phyloP scores from a whole-genome alignment of 2,888 invertebrate species.

The Mellilla xanthometata region DNA sequence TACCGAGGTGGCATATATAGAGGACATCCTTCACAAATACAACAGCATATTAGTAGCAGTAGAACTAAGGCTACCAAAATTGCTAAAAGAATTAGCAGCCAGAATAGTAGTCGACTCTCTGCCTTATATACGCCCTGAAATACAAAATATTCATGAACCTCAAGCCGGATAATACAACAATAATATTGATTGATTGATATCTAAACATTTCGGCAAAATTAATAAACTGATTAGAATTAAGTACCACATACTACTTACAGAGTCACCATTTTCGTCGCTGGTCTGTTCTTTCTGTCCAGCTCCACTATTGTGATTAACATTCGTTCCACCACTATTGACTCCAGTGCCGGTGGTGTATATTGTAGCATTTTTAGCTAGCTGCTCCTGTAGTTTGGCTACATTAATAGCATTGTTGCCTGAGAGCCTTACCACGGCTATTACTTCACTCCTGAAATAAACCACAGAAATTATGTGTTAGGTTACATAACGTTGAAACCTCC shows the following conservation, averaged over 20 bases:
- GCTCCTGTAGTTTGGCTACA: constrained; percentile 87
- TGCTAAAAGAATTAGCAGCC: constrained; percentile 90
- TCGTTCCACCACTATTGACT: constrained; percentile 36
- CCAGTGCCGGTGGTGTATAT: constrained; percentile 62
- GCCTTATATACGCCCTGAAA: constrained; percentile 87
- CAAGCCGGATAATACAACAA: no score
- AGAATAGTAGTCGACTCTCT: constrained; percentile 88
- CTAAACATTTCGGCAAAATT: no score
- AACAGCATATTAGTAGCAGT: constrained; percentile 89
- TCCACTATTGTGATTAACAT: constrained; percentile 26
- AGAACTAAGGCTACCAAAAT: constrained; percentile 88
- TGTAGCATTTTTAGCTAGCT: constrained; percentile 75
- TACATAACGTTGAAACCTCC: no score
- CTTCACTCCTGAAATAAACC: constrained; percentile 83
- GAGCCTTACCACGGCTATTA: constrained; percentile 87
- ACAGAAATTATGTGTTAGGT: not conserved
- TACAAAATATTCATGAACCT: not conserved
- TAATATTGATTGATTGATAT: not conserved
- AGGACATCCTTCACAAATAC: constrained; percentile 93
- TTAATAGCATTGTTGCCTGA: constrained; percentile 86
- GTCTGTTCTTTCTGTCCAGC: constrained; percentile 45
- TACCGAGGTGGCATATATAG: constrained; percentile 89
- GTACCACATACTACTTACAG: constrained; percentile 61
- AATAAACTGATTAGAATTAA: no score
- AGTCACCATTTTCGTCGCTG: constrained; percentile 52